Percentiles rank a stretch among this genome's conserved stretches.
Conservation (phyloP, 2,113 vertebrate species). For the Pedionomus torquatus region DNA sequence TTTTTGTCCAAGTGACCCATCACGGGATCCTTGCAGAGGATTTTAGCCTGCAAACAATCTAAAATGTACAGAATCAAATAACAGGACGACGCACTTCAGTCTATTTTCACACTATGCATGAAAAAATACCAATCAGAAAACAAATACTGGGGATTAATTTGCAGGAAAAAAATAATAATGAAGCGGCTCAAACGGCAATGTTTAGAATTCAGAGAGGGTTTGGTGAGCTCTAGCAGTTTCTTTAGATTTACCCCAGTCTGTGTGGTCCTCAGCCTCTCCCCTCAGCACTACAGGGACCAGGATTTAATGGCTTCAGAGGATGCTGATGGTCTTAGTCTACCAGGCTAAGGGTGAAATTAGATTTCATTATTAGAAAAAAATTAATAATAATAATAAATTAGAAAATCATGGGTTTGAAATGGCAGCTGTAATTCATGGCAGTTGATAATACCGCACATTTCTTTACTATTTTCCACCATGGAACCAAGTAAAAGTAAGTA, state of each 20-base stretch:
- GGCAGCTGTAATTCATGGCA: neutral
- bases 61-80: neutral
- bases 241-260: neutral
- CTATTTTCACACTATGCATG: neutral
- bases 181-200: neutral
- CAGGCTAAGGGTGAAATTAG: neutral
- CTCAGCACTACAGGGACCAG: neutral
- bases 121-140: neutral
- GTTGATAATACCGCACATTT: neutral
- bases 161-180: neutral
- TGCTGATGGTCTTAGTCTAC: neutral
- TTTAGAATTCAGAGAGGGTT: neutral
- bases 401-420: neutral
- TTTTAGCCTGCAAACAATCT: neutral
- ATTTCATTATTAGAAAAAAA: too few relatives aligned
- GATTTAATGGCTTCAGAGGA: neutral
- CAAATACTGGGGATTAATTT: neutral
- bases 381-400: too few relatives aligned
- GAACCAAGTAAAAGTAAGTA: neutral
- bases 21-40: too few relatives aligned
- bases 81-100: neutral
- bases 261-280: too few relatives aligned
- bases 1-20: neutral
- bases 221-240: neutral
- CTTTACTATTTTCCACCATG: neutral